Evolutionary conservation across 1,140 invertebrate species (phyloP), one percentile per base, ranked within the genome.

Genomic region (Adelges cooleyi): DNA sequence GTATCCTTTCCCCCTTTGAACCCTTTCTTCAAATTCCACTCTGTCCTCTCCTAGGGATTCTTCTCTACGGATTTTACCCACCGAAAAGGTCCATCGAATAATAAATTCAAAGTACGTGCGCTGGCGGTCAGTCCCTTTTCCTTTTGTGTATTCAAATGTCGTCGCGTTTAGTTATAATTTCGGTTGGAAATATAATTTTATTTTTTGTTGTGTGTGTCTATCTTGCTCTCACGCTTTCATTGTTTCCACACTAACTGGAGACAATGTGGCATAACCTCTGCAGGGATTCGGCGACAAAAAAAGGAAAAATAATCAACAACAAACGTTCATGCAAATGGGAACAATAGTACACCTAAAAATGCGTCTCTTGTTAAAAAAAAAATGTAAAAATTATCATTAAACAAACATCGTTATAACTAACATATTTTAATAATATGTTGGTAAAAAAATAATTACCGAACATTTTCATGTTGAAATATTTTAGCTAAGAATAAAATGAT

Each of bases 131-230:
- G 56, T 62, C 56, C 56, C 42, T 62, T 62, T 62, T 62, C 42
- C 56, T 62, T 62, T 62, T 62, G 56, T 62, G 56, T 25, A 62
- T 62, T 62, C 56, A 62, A 62, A 62, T 62, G 56, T 62, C 56
- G 56, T 62, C 56, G 42, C 56, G 27, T 62, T 62, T 62, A 62
- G 56, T 62, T 62, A 62, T 62, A 62, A 62, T 62, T 62, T 62
- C 13, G 56, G 56, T 62, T 29, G 42, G 23, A 48, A 62, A 48
- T 48, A 48, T 62, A 48, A 62, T 62, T 48, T 62, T 62, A 46
- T 62, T 48, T 27, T 59, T 48, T n/a, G 13, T 5, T 17, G 6
- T 29, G n/a, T 20, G 25, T 33, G 5, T 48, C 38, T 62, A 17
- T 62, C 56, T 62, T 42, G 10, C 25, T 42, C 6, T 62, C 18